These are phyloP conservation scores for Bombus huntii DNA, from an alignment of 1,140 invertebrate genomes.

Conservation along the genomic window DNA sequence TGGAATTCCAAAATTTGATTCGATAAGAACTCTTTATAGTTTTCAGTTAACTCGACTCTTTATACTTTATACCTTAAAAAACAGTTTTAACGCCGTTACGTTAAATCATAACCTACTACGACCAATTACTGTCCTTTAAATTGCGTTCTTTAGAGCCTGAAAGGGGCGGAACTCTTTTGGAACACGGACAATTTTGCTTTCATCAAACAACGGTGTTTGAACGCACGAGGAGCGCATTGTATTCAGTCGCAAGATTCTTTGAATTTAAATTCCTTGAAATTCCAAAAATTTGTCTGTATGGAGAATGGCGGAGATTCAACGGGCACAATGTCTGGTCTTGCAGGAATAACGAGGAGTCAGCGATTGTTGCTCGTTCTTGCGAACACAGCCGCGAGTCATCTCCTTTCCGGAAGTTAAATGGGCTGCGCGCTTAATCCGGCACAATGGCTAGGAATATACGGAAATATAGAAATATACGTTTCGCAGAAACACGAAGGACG, in stretches of 20 bases:
- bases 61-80: too few relatives aligned
- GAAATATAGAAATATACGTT: background rate
- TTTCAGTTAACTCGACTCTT: too few relatives aligned
- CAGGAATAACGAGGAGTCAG: background rate
- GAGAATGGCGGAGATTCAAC: background rate
- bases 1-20: too few relatives aligned
- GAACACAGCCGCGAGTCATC: too few relatives aligned
- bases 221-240: background rate
- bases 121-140: background rate
- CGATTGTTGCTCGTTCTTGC: background rate
- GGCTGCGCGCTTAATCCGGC: constrained; percentile 47
- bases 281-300: background rate
- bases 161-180: too few relatives aligned
- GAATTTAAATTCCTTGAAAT: background rate
- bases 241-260: too few relatives aligned
- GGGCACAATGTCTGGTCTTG: background rate
- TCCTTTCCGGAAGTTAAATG: constrained; percentile 43
- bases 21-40: background rate
- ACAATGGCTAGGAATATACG: constrained; percentile 5
- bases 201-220: background rate
- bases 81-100: too few relatives aligned
- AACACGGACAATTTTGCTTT: background rate
- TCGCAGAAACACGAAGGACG: too few relatives aligned
- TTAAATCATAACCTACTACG: background rate
- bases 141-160: background rate